Percentiles rank a stretch among this genome's conserved stretches.
Conservation (phyloP, 2,113 vertebrate species). For the Erinaceus europaeus region DNA sequence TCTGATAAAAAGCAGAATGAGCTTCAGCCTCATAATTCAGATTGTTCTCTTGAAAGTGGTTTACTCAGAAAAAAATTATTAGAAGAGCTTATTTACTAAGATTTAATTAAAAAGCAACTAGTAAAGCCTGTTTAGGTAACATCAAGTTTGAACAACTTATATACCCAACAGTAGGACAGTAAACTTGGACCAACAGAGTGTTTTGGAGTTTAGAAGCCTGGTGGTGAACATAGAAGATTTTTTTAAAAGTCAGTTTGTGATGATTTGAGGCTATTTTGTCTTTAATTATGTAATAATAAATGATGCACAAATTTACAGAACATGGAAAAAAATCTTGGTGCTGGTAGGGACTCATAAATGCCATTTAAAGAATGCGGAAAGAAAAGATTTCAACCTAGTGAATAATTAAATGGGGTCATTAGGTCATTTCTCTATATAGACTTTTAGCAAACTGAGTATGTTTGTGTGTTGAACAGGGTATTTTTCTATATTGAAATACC, state of each 20-base stretch:
- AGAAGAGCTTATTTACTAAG: too few relatives aligned
- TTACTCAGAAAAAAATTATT: neutral
- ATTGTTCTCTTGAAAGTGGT: neutral
- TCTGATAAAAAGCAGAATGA: neutral
- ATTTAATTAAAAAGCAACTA: too few relatives aligned
- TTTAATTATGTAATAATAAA: neutral
- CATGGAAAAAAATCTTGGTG: neutral
- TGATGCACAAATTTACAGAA: neutral
- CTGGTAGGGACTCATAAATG: neutral
- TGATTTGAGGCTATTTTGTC: neutral
- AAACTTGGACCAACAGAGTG: neutral
- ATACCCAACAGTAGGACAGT: too few relatives aligned
- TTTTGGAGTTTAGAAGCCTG: slow-evolving; percentile 9
- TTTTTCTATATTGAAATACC: slow-evolving; percentile 4
- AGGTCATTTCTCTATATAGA: slow-evolving; percentile 9
- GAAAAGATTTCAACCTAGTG: slow-evolving; percentile 24
- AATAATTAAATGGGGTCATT: slow-evolving; percentile 34
- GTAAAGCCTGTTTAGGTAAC: neutral
- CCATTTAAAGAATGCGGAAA: neutral
- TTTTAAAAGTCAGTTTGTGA: neutral
- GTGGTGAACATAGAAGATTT: neutral
- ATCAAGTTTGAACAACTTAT: too few relatives aligned
- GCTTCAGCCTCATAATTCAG: neutral
- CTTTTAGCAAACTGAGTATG: neutral
- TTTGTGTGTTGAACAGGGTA: neutral